A percentile compares a stretch with the other conserved stretches of the same genome.
Conservation (phyloP, 92 coral and sea anemone species). For the Ricordea florida region DNA sequence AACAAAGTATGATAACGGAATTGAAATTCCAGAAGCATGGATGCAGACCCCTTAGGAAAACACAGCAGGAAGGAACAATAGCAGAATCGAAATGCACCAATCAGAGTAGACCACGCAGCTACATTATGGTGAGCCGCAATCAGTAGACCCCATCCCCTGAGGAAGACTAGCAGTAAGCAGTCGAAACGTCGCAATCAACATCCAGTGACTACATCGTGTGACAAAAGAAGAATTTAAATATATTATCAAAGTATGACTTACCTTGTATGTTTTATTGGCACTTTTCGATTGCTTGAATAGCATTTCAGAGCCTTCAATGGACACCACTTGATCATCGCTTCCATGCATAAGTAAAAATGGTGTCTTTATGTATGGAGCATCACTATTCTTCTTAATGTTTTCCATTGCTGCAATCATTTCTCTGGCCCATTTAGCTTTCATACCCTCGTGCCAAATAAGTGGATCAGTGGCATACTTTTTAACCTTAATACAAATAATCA, state of each 20-base stretch:
- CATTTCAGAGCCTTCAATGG: conserved; percentile 56
- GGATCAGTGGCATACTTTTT: conserved; percentile 79
- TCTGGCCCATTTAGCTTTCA: conserved; percentile 63
- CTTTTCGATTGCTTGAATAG: conserved; percentile 68
- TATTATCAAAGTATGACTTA: conserved; percentile 1
- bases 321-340: conserved; percentile 57
- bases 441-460: conserved; percentile 75
- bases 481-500: conserved; percentile 47
- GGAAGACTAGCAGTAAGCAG: no score
- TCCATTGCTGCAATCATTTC: conserved; percentile 52
- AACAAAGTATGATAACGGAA: no score
- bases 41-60: no score
- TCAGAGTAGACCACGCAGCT: no score
- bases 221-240: neutral
- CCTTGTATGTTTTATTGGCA: conserved; percentile 83
- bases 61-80: no score
- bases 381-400: conserved; percentile 29
- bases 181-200: no score
- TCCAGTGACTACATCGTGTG: no score
- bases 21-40: no score
- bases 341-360: conserved; percentile 82
- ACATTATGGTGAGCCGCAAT: no score
- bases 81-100: no score
- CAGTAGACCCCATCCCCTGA: no score
- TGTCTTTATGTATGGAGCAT: conserved; percentile 39